phyloP scores from a whole-genome alignment of 2,888 invertebrate species.

The Troglohyphantes excavatus region DNA sequence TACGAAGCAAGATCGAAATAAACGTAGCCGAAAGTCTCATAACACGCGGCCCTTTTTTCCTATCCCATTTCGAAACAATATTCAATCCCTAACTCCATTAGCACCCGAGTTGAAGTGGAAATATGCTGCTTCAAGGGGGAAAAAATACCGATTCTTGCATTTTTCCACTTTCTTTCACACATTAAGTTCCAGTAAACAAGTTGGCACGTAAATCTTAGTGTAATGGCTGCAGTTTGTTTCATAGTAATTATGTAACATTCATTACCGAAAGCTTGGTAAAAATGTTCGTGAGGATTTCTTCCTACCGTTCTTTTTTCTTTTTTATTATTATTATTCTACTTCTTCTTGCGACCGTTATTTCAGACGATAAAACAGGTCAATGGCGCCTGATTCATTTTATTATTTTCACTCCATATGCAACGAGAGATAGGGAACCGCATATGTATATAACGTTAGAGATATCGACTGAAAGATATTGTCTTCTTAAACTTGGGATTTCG shows the following conservation, averaged over 20 bases:
- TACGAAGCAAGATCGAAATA: not conserved
- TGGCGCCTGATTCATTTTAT: slow-evolving; percentile 52
- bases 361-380: slow-evolving; percentile 58
- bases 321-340: no score
- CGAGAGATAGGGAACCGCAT: slow-evolving; percentile 29
- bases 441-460: slow-evolving; percentile 17
- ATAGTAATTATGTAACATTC: slow-evolving; percentile 52
- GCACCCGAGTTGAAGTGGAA: slow-evolving; percentile 20
- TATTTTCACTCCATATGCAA: slow-evolving; percentile 63
- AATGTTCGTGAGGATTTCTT: slow-evolving; percentile 29
- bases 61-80: slow-evolving; percentile 26
- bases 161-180: slow-evolving; percentile 53
- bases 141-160: slow-evolving; percentile 50
- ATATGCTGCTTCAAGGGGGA: not conserved
- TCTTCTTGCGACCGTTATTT: slow-evolving; percentile 22
- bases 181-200: slow-evolving; percentile 57
- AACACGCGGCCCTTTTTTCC: slow-evolving; percentile 10
- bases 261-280: slow-evolving; percentile 22
- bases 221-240: slow-evolving; percentile 54
- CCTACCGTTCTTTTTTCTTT: not conserved
- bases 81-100: slow-evolving; percentile 39
- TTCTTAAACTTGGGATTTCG: no score
- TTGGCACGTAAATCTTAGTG: slow-evolving; percentile 48
- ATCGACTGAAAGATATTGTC: slow-evolving; percentile 30
- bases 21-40: slow-evolving; percentile 29